Evolutionary conservation across 2,888 invertebrate species (phyloP), one percentile per base, ranked within the genome.

Genomic region (Trichogramma evanescens): DNA sequence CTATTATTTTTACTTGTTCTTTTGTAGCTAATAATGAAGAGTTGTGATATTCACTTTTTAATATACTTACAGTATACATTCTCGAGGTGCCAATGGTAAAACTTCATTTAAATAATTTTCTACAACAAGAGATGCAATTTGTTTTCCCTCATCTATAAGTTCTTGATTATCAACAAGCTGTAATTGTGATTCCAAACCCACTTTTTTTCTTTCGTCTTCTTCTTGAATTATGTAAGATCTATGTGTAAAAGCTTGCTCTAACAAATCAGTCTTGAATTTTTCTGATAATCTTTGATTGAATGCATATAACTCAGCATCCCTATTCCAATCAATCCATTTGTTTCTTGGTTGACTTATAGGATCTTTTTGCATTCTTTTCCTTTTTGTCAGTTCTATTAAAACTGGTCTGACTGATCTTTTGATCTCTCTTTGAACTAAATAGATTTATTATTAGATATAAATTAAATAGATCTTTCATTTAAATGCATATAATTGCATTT

Each of bases 261-360:
- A 77, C 10, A 89, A 75, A 26, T 84, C 80, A 0, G 82, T 78
- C 62, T 91, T 82, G 71, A 97, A 92, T 4, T 89, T 84, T 80
- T 97, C 97, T 39, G 88, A 85, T 10, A 96, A 79, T 40, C 97
- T 82, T 71, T 88, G 87, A 7, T 88, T 89, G 81, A 96, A 96
- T 0, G 95, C 91, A 79, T 82, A 95, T 3, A 96, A 65, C 80
- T 96, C 95, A 0, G 92, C 85, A 68, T 89, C 86, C 68, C 91
- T 86, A 74, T 94, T 95, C 95, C 95, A 93, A 71, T 89, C 91
- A n/a, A 88, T 68, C 72, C 82, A 90, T 6, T 82, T 81, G 40
- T 85, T 87, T 64, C 92, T 79, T 9, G 63, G 65, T 45, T 9
- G 55, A 42, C 55, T 50, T 1, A 79, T 80, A 40, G 74, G 71